Evolutionary conservation across 1,140 invertebrate genomes (phyloP).

Genomic region (Rhizoglyphus robini): DNA sequence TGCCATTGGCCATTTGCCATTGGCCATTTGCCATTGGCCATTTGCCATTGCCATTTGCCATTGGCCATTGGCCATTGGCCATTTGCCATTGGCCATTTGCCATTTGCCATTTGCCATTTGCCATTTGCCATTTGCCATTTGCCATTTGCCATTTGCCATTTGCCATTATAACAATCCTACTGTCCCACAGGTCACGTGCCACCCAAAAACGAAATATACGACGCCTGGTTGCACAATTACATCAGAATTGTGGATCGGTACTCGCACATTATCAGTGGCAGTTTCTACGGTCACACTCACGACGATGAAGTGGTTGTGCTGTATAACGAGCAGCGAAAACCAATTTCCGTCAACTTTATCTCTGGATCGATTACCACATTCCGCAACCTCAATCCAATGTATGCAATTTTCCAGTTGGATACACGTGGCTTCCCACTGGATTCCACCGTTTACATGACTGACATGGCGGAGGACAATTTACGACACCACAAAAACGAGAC

Average conservation of each 20-base stretch:
- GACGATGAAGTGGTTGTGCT: constrained; percentile 18
- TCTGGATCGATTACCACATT: constrained; percentile 13
- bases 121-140: too few species aligned
- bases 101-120: too few species aligned
- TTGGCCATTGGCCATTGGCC: too few species aligned
- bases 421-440: neutral
- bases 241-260: constrained; percentile 20
- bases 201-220: neutral
- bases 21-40: too few species aligned
- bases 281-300: constrained; percentile 20
- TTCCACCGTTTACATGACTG: neutral
- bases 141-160: too few species aligned
- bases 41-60: too few species aligned
- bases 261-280: neutral
- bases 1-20: too few species aligned
- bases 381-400: constrained; percentile 16
- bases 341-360: constrained; percentile 7
- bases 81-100: too few species aligned
- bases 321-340: constrained; percentile 5
- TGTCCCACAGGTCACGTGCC: constrained; percentile 21
- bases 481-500: neutral
- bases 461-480: neutral
- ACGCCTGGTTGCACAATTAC: constrained; percentile 21
- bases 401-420: constrained; percentile 15
- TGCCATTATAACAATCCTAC: too few species aligned